Evolutionary conservation across 1,140 invertebrate genomes (phyloP).

Genomic region (Batillaria attramentaria): DNA sequence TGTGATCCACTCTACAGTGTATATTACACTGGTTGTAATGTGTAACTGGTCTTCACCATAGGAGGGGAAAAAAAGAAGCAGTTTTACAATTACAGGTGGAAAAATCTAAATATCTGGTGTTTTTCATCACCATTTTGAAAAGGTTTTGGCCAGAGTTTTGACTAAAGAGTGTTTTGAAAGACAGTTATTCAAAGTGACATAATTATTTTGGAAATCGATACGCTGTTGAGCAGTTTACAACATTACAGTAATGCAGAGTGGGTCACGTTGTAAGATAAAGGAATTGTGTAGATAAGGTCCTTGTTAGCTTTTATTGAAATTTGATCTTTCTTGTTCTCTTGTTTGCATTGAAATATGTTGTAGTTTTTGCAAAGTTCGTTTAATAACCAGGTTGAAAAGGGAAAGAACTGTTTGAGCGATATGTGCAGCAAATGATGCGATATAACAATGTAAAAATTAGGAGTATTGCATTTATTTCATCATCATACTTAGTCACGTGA

Average conservation of each 20-base stretch:
- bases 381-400: conserved; percentile 4
- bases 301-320: neutral
- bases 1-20: neutral
- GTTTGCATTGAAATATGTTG: neutral
- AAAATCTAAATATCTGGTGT: neutral
- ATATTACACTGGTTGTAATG: neutral
- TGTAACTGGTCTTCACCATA: neutral
- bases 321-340: neutral
- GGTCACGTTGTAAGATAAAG: neutral
- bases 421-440: conserved; percentile 14
- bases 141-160: neutral
- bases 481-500: neutral
- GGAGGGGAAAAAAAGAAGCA: neutral
- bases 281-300: neutral
- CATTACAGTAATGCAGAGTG: no score
- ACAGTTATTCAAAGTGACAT: neutral
- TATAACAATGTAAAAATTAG: neutral
- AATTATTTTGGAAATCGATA: neutral
- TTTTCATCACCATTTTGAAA: neutral
- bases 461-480: neutral
- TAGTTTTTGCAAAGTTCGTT: neutral
- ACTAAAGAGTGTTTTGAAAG: neutral
- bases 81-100: neutral
- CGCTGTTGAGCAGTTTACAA: no score
- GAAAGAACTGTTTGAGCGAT: conserved; percentile 23